These are phyloP conservation scores for Blastobasis adustella DNA, from an alignment of 2,888 invertebrate genomes.

Conservation along the genomic window DNA sequence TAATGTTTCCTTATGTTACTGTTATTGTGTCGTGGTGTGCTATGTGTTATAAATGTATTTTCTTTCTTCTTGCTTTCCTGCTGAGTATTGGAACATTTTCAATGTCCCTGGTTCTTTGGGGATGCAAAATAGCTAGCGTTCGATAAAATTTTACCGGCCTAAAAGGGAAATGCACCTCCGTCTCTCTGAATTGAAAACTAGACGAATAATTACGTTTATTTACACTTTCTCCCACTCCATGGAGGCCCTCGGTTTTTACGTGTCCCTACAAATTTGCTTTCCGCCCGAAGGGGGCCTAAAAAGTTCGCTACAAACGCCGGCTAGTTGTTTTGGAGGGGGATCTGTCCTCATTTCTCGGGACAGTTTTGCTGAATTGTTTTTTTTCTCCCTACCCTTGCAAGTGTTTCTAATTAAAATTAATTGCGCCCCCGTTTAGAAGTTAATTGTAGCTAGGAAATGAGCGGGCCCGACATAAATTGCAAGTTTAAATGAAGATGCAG, in stretches of 20 bases:
- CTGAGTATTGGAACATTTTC: no score
- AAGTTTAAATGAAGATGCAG: constrained; percentile 37
- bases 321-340: constrained; percentile 9
- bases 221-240: no score
- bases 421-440: constrained; percentile 49
- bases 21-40: no score
- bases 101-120: no score
- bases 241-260: background rate
- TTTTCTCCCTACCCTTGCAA: constrained; percentile 24
- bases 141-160: no score
- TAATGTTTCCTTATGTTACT: no score
- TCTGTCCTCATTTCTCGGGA: constrained; percentile 16
- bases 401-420: constrained; percentile 60
- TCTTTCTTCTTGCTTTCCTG: no score
- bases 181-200: no score
- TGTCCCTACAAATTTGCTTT: constrained; percentile 1
- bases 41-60: no score
- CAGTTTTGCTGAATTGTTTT: constrained; percentile 32
- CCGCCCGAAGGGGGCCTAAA: constrained; percentile 7
- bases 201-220: no score
- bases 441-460: constrained; percentile 47
- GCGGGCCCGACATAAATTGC: constrained; percentile 39
- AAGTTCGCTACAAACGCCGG: constrained; percentile 5
- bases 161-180: no score
- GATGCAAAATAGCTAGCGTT: no score